phyloP scores from a whole-genome alignment of 2,113 vertebrate genomes.

The Dasyornis broadbenti region DNA sequence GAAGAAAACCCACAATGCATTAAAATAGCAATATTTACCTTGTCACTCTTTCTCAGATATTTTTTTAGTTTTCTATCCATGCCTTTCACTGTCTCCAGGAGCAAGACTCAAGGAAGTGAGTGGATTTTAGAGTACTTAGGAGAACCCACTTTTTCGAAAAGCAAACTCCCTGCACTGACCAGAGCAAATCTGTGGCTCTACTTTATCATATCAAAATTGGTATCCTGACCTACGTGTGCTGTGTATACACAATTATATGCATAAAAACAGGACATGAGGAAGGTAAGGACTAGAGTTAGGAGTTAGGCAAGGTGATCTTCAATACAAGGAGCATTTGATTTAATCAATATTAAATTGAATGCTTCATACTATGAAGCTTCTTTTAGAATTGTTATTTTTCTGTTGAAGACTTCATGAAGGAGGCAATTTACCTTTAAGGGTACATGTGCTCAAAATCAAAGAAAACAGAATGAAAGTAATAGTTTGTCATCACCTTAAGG shows the following conservation, averaged over 20 bases:
- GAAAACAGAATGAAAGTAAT: background rate
- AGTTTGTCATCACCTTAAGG: background rate
- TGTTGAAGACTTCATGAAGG: background rate
- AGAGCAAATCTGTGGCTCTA: background rate
- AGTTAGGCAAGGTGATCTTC: background rate
- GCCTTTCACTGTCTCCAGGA: background rate
- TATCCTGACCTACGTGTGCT: background rate
- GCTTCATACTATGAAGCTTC: background rate
- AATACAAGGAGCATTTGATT: background rate
- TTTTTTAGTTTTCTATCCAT: background rate
- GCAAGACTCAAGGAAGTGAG: accelerated
- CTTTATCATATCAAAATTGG: background rate
- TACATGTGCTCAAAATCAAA: background rate
- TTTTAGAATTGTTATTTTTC: background rate
- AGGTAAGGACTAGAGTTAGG: background rate
- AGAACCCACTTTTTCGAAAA: background rate
- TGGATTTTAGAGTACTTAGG: background rate
- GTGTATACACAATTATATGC: background rate
- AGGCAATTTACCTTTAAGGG: background rate
- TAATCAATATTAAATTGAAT: background rate
- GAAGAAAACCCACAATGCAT: background rate
- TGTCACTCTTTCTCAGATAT: background rate
- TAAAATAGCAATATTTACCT: background rate
- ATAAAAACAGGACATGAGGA: background rate
- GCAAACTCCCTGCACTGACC: background rate